These are phyloP conservation scores for Himalopsyche anomala DNA, from an alignment of 2,888 invertebrate species.

Conservation along the genomic window DNA sequence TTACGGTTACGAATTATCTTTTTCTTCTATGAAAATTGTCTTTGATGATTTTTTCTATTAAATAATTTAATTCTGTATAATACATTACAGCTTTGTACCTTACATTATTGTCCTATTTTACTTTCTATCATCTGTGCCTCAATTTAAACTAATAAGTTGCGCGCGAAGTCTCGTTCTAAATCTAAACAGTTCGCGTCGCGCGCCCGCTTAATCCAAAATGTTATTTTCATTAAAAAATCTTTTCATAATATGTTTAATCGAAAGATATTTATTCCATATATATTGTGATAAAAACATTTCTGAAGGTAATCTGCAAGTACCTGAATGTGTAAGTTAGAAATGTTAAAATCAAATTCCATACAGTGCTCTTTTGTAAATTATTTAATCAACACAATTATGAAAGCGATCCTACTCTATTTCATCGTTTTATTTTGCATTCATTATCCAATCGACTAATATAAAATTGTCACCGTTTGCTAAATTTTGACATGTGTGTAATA, in stretches of 20 bases:
- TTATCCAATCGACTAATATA: neutral
- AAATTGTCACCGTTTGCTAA: neutral
- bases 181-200: neutral
- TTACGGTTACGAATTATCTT: neutral
- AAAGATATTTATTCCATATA: conserved; percentile 40
- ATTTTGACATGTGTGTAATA: neutral
- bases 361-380: conserved; percentile 39
- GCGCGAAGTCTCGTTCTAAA: too few species aligned
- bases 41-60: neutral
- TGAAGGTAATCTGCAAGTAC: conserved; percentile 34
- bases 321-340: conserved; percentile 23
- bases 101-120: neutral
- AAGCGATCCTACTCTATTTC: neutral
- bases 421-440: conserved; percentile 22
- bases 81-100: neutral
- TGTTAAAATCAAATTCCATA: neutral
- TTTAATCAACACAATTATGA: conserved; percentile 2
- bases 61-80: conserved; percentile 6
- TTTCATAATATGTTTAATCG: conserved; percentile 36
- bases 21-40: neutral
- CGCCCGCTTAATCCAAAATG: neutral
- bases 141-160: neutral
- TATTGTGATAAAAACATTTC: conserved; percentile 42
- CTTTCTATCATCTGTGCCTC: neutral
- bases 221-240: conserved; percentile 40